These are phyloP conservation scores for Lasioglossum malachurum DNA, from an alignment of 2,888 invertebrate genomes.

Conservation along the genomic window DNA sequence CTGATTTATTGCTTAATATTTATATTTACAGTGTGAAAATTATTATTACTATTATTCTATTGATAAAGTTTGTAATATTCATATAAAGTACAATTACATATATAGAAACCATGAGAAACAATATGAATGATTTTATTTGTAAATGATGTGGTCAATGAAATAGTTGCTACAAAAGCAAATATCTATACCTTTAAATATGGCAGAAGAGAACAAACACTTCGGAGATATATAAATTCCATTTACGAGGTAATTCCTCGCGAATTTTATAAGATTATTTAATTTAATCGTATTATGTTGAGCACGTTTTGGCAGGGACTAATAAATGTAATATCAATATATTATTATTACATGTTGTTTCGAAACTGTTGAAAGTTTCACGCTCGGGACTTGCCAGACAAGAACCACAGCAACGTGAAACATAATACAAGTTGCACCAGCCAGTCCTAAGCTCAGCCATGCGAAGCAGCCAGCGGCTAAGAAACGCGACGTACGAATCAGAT, in stretches of 20 bases:
- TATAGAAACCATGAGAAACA: neutral
- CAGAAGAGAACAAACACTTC: neutral
- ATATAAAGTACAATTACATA: neutral
- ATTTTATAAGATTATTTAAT: neutral
- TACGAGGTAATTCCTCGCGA: neutral
- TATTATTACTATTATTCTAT: neutral
- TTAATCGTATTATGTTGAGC: neutral
- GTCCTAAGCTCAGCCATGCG: constrained; percentile 82
- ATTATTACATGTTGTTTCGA: constrained; percentile 66
- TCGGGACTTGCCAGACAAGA: constrained; percentile 80
- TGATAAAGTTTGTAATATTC: neutral
- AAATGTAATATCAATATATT: constrained; percentile 51
- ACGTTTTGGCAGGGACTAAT: constrained; percentile 16
- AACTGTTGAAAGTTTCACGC: constrained; percentile 68
- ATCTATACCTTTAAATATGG: neutral
- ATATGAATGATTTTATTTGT: neutral
- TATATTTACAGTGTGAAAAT: neutral
- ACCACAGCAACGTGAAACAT: constrained; percentile 84
- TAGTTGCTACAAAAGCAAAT: neutral
- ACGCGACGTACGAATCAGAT: constrained; percentile 84
- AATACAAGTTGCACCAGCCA: constrained; percentile 84
- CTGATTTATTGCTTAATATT: too few species aligned
- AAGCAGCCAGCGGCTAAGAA: constrained; percentile 80
- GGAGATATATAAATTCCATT: neutral
- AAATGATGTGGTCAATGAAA: neutral